Percentiles rank a stretch among this genome's conserved stretches.
phyloP scores from a whole-genome alignment of 2,113 vertebrate species.

The Dasypus novemcinctus region DNA sequence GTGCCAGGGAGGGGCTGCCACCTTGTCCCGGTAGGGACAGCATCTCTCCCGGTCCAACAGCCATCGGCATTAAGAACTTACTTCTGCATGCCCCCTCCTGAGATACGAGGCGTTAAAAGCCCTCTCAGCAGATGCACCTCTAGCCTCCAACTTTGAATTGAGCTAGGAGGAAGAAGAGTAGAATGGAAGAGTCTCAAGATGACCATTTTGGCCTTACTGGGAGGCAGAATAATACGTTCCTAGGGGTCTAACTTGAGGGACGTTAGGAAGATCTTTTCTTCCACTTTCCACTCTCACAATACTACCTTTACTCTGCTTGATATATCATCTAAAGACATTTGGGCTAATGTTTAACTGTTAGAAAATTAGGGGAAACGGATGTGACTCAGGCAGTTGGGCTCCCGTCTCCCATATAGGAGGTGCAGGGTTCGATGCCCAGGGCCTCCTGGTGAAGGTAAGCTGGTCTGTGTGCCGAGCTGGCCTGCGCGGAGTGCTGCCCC shows the following conservation, averaged over 20 bases:
- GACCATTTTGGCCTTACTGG: background rate
- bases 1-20: background rate
- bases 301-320: background rate
- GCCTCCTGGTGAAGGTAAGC: too few relatives aligned
- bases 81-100: background rate
- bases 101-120: background rate
- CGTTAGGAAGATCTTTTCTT: background rate
- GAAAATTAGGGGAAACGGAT: too few relatives aligned
- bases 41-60: background rate
- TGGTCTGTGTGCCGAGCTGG: too few relatives aligned
- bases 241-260: background rate
- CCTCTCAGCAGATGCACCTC: background rate
- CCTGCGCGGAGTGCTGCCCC: too few relatives aligned
- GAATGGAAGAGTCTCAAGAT: background rate
- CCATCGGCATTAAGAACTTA: background rate
- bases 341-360: background rate
- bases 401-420: too few relatives aligned
- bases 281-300: background rate
- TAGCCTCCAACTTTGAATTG: background rate
- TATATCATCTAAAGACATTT: background rate
- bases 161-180: background rate
- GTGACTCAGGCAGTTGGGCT: too few relatives aligned
- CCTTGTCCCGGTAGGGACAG: background rate
- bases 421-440: too few relatives aligned
- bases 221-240: background rate